These are phyloP conservation scores for Spea bombifrons DNA, from an alignment of 2,113 vertebrate genomes.

Conservation along the genomic window DNA sequence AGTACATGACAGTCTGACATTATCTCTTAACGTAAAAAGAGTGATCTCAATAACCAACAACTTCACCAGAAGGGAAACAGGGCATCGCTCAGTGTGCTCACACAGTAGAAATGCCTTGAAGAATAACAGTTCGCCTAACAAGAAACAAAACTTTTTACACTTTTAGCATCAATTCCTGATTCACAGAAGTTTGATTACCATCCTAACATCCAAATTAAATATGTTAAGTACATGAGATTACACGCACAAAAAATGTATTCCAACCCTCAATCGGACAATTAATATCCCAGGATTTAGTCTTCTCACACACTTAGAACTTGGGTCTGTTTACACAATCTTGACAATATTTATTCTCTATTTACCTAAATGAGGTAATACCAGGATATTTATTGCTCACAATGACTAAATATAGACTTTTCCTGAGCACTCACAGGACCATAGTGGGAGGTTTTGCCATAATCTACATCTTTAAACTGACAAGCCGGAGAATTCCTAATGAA, in stretches of 20 bases:
- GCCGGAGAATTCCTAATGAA: constrained; percentile 98
- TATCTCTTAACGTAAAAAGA: too few species aligned
- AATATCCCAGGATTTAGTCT: constrained; percentile 75
- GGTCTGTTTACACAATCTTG: constrained; percentile 86
- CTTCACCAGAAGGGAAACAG: too few species aligned
- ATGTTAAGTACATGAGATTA: constrained; percentile 49
- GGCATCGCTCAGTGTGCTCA: too few species aligned
- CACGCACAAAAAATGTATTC: constrained; percentile 58
- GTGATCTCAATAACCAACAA: too few species aligned
- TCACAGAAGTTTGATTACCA: neutral
- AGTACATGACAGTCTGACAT: too few species aligned
- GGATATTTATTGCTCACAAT: constrained; percentile 94
- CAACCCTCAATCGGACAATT: constrained; percentile 62
- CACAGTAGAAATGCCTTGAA: too few species aligned
- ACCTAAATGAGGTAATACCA: constrained; percentile 90
- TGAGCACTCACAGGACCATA: constrained; percentile 82
- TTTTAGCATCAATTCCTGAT: too few species aligned
- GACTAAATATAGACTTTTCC: constrained; percentile 95
- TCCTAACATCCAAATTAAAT: constrained; percentile 45
- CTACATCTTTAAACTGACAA: constrained; percentile 97
- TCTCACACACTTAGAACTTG: constrained; percentile 69
- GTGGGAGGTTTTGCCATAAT: constrained; percentile 98
- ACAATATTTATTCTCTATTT: constrained; percentile 97
- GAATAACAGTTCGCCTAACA: too few species aligned
- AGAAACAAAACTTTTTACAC: too few species aligned